phyloP scores from a whole-genome alignment of 2,113 vertebrate species.

The Rhinopithecus roxellana region DNA sequence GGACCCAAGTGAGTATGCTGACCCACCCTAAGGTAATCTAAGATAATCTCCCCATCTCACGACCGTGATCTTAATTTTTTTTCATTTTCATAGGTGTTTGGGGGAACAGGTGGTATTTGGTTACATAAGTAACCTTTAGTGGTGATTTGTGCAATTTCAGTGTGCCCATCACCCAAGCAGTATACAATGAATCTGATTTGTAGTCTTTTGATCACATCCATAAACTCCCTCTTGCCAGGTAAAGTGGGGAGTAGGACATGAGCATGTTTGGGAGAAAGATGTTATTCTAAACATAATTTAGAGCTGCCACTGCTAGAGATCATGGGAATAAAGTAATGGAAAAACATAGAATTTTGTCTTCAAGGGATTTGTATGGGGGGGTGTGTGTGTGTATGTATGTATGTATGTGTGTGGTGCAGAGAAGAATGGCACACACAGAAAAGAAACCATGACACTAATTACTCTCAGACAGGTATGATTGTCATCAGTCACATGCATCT shows the following conservation, averaged over 20 bases:
- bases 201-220: too few species aligned
- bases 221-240: background rate
- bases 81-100: too few species aligned
- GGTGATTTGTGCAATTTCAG: too few species aligned
- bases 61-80: background rate
- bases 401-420: background rate
- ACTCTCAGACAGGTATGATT: background rate
- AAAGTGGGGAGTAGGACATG: background rate
- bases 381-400: rapidly evolving
- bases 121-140: too few species aligned
- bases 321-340: background rate
- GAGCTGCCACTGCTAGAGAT: too few species aligned
- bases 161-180: too few species aligned
- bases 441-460: background rate
- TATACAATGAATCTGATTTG: too few species aligned
- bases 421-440: background rate
- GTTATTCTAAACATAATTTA: background rate
- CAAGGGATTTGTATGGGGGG: background rate
- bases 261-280: background rate
- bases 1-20: background rate
- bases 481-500: background rate
- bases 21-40: too few species aligned
- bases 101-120: too few species aligned
- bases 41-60: background rate
- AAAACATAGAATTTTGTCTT: background rate